phyloP scores from a whole-genome alignment of 2,888 invertebrate species.

The Tachina grossa region DNA sequence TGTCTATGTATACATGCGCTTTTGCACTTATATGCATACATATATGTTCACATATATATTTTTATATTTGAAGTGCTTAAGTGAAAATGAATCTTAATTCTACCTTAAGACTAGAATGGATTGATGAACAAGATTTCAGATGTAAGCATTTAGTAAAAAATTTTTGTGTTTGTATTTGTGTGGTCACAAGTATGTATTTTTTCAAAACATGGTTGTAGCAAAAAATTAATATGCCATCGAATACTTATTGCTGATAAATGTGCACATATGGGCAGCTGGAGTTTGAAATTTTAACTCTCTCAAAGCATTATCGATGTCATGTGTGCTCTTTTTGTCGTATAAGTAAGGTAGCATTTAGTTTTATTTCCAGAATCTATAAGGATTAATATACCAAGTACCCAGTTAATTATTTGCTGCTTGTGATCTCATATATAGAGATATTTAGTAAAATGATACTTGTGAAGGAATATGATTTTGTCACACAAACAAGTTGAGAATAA shows the following conservation, averaged over 20 bases:
- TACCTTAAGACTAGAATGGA: background rate
- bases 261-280: background rate
- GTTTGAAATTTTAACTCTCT: background rate
- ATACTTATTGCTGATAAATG: slow-evolving; percentile 59
- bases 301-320: too few relatives aligned
- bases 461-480: too few relatives aligned
- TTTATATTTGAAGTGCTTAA: background rate
- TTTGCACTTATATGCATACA: background rate
- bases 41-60: background rate
- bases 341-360: too few relatives aligned
- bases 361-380: too few relatives aligned
- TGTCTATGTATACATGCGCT: background rate
- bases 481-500: too few relatives aligned
- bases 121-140: slow-evolving; percentile 6
- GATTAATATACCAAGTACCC: too few relatives aligned
- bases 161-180: slow-evolving; percentile 2
- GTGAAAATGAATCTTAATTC: background rate
- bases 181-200: background rate
- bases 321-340: too few relatives aligned
- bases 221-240: slow-evolving; percentile 67
- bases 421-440: too few relatives aligned
- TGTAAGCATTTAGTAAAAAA: background rate
- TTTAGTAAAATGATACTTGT: too few relatives aligned
- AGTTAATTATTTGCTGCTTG: too few relatives aligned
- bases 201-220: background rate